These are phyloP conservation scores for Chionomys nivalis DNA, from an alignment of 2,113 vertebrate genomes.

Conservation along the genomic window DNA sequence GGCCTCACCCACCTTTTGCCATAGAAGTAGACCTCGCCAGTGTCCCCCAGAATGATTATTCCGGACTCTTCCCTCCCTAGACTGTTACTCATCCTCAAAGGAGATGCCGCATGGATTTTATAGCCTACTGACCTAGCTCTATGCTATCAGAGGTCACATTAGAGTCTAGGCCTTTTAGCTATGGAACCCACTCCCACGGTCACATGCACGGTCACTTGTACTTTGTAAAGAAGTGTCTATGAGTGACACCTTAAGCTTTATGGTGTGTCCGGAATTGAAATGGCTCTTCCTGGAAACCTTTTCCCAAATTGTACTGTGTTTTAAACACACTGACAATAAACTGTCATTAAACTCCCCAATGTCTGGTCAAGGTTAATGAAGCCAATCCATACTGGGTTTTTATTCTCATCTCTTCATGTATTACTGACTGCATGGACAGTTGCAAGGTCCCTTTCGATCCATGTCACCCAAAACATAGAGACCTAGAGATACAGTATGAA, in stretches of 20 bases:
- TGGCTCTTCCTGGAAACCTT: background rate
- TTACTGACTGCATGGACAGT: background rate
- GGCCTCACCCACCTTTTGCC: background rate
- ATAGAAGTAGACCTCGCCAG: background rate
- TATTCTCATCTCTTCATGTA: background rate
- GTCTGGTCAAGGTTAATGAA: background rate
- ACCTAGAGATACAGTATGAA: background rate
- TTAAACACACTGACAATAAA: background rate
- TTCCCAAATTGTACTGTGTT: background rate
- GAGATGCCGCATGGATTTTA: background rate
- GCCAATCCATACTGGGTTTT: background rate
- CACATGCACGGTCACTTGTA: background rate
- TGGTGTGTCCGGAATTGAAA: background rate
- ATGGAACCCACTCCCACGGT: background rate
- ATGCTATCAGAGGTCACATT: background rate
- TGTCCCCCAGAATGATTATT: background rate
- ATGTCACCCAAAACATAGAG: background rate
- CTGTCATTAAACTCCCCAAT: background rate
- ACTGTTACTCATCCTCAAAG: background rate
- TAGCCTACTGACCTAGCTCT: background rate
- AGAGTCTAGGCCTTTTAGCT: background rate
- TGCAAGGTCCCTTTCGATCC: background rate
- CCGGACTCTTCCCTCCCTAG: background rate
- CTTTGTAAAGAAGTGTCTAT: background rate
- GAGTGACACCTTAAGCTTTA: background rate